Evolutionary conservation across 2,113 vertebrate genomes (phyloP).

Genomic region (Myiozetetes cayanensis): DNA sequence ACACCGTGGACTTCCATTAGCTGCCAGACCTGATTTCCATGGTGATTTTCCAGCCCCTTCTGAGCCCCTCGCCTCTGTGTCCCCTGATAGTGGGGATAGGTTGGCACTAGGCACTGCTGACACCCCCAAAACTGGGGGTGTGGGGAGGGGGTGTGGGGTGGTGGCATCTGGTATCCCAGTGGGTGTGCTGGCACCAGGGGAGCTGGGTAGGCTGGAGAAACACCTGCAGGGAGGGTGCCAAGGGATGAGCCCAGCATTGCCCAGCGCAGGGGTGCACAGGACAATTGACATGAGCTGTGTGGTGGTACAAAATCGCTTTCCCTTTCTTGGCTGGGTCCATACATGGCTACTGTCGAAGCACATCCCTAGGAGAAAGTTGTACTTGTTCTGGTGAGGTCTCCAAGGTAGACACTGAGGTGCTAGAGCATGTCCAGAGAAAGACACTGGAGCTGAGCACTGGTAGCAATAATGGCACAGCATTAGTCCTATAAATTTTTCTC

Average conservation of each 20-base stretch:
- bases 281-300: too few species aligned
- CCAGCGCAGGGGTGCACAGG: not conserved
- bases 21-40: not conserved
- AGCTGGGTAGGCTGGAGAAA: not conserved
- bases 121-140: too few species aligned
- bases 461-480: not conserved
- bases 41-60: not conserved
- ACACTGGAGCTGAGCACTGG: not conserved
- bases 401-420: not conserved
- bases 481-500: not conserved
- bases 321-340: not conserved
- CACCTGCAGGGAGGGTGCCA: not conserved
- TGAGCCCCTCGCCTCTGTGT: not conserved
- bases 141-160: too few species aligned
- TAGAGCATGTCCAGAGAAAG: not conserved
- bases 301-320: not conserved
- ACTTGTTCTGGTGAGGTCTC: not conserved
- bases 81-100: too few species aligned
- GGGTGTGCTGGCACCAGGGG: not conserved
- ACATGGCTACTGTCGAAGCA: not conserved
- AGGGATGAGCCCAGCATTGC: not conserved
- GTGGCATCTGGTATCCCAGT: not conserved
- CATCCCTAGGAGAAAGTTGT: not conserved
- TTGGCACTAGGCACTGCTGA: not conserved
- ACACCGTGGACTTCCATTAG: too few species aligned